Evolutionary conservation across 2,113 vertebrate genomes (phyloP), one percentile per base, ranked within the genome.

Genomic region (Rhinolophus sinicus): DNA sequence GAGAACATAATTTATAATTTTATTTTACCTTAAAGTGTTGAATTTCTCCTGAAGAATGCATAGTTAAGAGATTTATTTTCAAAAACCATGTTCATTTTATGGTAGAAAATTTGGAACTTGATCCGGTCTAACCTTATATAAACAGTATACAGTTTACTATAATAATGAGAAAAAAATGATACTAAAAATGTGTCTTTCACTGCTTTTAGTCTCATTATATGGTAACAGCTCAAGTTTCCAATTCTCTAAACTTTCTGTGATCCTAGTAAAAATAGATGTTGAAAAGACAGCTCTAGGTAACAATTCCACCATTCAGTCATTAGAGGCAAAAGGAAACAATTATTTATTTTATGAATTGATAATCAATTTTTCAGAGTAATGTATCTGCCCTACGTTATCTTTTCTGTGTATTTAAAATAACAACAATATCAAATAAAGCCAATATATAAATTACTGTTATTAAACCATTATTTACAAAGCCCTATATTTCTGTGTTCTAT

Each of bases 21-120:
- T 77, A 64, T 94, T 72, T 72, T 94, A 60, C 91, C 58, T 97
- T 95, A 95, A 95, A 97, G 44, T 94, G 76, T 96, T 95, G 40
- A 89, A 60, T 97, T 98, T 85, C 62, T 73, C 58, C 80, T 95
- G 9, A 84, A 95, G 60, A 77, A 69, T 92, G 24, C 24, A 56
- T 80, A 95, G 54, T 84, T 35, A 26, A 62, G 38, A 70, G 65
- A 91, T 95, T 97, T 95, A 96, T 98, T 98, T 98, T 97, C 97
- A 98, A 95, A 97, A 97, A 58, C 89, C 94, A 0, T 97, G 91
- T 95, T 80, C 67, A 92, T 96, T 97, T 97, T 93, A 81, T 97
- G 58, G 80, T 0, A 22, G 81, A 95, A 96, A 97, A 97, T 97
- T 90, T 97, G 85, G 88, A 98, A 96, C 78, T 90, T 97, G 85